Evolutionary conservation across 2,888 invertebrate genomes (phyloP), one percentile per base, ranked within the genome.

Genomic region (Heliothis peltigera): DNA sequence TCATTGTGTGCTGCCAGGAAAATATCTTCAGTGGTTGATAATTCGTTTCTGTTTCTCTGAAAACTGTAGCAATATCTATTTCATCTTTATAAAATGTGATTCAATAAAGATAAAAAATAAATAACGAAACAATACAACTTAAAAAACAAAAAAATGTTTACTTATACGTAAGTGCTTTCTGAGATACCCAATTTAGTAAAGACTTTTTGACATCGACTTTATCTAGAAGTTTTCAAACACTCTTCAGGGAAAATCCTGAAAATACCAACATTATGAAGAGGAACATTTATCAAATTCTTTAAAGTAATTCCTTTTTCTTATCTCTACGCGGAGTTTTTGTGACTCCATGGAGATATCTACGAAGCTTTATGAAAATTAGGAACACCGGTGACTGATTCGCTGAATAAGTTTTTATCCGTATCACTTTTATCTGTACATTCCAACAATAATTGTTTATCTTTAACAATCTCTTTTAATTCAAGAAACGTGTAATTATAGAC

Each of bases 301-400:
- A 62, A 67, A 49, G 57, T 49, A 42, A 61, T 66, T 39, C 53
- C 22, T n/a, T 55, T 71, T 63, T 56, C 28, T 59, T 62, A 55
- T 58, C 56, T 56, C 4, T 15, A 5, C 35, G 47, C 57, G 35
- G 46, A 54, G 42, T 65, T 61, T 62, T 60, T 62, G 43, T 55
- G 43, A 19, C 8, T 25, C 44, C 43, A 10, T 8, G 2, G 39
- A 69, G 69, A 69, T 69, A 69, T 53, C 44, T 48, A 54, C 64
- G 42, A 70, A 64, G 57, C 42, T 58, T 58, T 70, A 64, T 68
- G 52, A 58, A 64, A 58, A 51, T 65, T 68, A 55, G 55, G 51
- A 55, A 35, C 35, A 35, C 3, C 15, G 12, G 15, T 4, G 35
- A 35, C 35, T 35, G 35, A 35, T 35, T 35, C 4, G 1, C 4